Evolutionary conservation across 2,888 invertebrate genomes (phyloP).

Genomic region (Agriotes lineatus): DNA sequence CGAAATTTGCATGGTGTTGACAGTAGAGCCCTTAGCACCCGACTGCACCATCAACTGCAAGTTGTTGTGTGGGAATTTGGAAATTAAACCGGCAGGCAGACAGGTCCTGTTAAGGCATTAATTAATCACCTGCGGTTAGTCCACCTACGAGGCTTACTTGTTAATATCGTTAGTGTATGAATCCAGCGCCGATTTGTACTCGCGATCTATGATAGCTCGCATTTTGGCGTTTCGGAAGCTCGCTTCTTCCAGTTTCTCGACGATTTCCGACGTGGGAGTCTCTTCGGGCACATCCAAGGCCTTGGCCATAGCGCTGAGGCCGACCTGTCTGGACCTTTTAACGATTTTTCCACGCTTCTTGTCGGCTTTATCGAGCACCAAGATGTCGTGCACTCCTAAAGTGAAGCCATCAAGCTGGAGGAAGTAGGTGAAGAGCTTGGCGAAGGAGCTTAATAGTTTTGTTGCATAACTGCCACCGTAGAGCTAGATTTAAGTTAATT

Average conservation of each 20-base stretch:
- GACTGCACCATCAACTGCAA: constrained; percentile 99
- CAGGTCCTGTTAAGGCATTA: constrained; percentile 73
- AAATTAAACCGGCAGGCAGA: constrained; percentile 85
- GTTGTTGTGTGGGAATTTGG: constrained; percentile 93
- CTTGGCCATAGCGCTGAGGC: constrained; percentile 64
- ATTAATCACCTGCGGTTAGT: too few species aligned
- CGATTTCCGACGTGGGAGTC: constrained; percentile 71
- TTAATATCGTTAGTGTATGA: constrained; percentile 92
- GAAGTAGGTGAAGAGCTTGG: constrained; percentile 91
- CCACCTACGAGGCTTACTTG: constrained; percentile 67
- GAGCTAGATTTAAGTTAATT: constrained; percentile 69
- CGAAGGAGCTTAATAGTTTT: constrained; percentile 87
- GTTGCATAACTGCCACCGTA: constrained; percentile 92
- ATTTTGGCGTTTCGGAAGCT: constrained; percentile 81
- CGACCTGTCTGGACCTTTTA: constrained; percentile 70
- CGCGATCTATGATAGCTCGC: constrained; percentile 83
- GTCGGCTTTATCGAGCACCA: constrained; percentile 82
- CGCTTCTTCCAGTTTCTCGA: constrained; percentile 77
- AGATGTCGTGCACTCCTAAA: constrained; percentile 94
- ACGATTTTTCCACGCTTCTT: constrained; percentile 78
- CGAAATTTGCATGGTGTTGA: constrained; percentile 98
- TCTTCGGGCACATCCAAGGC: constrained; percentile 78
- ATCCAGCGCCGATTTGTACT: constrained; percentile 85
- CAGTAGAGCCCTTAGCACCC: constrained; percentile 98
- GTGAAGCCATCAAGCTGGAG: constrained; percentile 95